A percentile compares a stretch with the other conserved stretches of the same genome.
Evolutionary conservation across 2,888 invertebrate genomes (phyloP).

Genomic region (Macaria notata): DNA sequence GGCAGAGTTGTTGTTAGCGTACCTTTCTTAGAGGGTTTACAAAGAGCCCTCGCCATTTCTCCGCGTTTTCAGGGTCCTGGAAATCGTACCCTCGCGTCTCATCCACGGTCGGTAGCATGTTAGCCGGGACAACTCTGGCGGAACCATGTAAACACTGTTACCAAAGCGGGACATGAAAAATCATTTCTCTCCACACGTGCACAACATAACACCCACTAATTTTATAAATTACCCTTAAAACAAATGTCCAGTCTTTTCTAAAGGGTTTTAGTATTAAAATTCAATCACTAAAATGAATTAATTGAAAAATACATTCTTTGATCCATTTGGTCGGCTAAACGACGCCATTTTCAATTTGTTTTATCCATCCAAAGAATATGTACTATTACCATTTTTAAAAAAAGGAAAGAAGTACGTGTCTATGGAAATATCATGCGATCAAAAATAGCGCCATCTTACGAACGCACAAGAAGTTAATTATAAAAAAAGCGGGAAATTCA

Average conservation of each 20-base stretch:
- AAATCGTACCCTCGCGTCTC: slow-evolving; percentile 89
- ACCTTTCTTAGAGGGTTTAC: slow-evolving; percentile 94
- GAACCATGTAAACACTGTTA: slow-evolving; percentile 76
- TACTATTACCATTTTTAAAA: background rate
- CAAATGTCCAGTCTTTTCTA: slow-evolving; percentile 7
- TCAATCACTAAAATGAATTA: slow-evolving; percentile 42
- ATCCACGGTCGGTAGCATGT: slow-evolving; percentile 79
- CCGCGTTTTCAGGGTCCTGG: slow-evolving; percentile 92
- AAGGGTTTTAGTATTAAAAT: slow-evolving; percentile 21
- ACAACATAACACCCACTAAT: slow-evolving; percentile 38
- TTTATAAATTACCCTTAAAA: slow-evolving; percentile 28
- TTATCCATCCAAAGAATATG: too few species aligned
- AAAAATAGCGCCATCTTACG: too few species aligned
- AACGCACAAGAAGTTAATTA: too few species aligned
- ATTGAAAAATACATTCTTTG: slow-evolving; percentile 60
- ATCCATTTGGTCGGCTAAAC: slow-evolving; percentile 75
- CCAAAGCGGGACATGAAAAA: slow-evolving; percentile 59
- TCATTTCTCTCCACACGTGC: slow-evolving; percentile 50
- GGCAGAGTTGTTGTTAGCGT: slow-evolving; percentile 44
- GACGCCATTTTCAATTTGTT: slow-evolving; percentile 77
- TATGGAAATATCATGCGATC: too few species aligned
- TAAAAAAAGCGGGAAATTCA: too few species aligned
- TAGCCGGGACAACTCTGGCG: slow-evolving; percentile 61
- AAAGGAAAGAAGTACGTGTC: too few species aligned
- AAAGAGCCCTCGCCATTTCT: slow-evolving; percentile 96